These are phyloP conservation scores for Buathra laborator DNA, from an alignment of 2,888 invertebrate genomes.

Conservation along the genomic window DNA sequence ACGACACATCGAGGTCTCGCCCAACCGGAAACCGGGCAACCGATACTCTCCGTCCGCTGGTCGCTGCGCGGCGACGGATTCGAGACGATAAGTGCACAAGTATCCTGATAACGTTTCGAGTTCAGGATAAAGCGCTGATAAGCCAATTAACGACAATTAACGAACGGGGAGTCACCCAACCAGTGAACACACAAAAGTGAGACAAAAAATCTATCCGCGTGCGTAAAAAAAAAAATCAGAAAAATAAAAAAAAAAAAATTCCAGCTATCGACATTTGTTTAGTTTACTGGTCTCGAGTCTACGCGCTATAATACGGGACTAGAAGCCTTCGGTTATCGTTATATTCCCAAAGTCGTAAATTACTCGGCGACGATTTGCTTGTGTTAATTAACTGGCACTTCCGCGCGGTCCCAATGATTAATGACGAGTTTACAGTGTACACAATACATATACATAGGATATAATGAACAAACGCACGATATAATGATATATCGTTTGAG, in stretches of 20 bases:
- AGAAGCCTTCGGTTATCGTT: background rate
- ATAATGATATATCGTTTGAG: background rate
- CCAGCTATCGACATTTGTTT: background rate
- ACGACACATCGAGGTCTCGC: background rate
- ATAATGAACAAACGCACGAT: no score
- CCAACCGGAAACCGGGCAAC: constrained; percentile 54
- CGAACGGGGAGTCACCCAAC: background rate
- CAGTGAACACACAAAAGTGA: background rate
- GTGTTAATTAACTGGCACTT: constrained; percentile 34
- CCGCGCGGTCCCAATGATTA: background rate
- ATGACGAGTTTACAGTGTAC: background rate
- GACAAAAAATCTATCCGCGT: no score
- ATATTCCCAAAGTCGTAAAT: background rate
- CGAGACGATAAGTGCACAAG: constrained; percentile 36
- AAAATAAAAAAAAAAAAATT: no score
- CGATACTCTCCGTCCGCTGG: constrained; percentile 34
- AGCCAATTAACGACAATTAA: constrained; percentile 35
- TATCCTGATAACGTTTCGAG: constrained; percentile 26
- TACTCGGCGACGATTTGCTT: constrained; percentile 21
- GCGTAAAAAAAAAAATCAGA: no score
- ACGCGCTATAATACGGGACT: background rate
- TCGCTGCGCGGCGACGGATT: constrained; percentile 9
- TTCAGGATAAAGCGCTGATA: constrained; percentile 28
- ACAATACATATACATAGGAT: no score
- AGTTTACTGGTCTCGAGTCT: background rate